Base-by-base conservation (phyloP, 2,113 vertebrate genomes). In the Pipa parva region DNA sequence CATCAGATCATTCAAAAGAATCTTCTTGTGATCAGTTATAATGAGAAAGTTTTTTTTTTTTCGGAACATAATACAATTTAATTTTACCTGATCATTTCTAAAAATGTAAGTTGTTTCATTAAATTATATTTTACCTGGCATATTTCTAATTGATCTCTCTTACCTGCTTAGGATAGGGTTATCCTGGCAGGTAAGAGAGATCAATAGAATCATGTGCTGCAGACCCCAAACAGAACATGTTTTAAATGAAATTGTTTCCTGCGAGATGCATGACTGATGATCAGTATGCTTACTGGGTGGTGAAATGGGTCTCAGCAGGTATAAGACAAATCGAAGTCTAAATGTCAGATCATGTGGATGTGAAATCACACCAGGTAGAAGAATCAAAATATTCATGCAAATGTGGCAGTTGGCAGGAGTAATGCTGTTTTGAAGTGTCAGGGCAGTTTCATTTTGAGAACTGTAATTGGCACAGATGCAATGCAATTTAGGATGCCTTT, bases 281-380 rank as follows among this genome's bases (percentile, higher is more conserved):
- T 70, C 66, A 50, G 54, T 70, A 54, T 70, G 66, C 66, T 70
- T 70, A 60, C 66, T 54, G 58, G 66, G 66, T 61, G 66, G 66
- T 70, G 57, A 58, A 70, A 70, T 70, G 20, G 66, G 58, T 61
- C 66, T 61, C 66, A 70, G 66, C 66, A 70, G 66, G 66, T 70
- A 61, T 18, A 31, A 70, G 66, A 70, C 66, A 70, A 70, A 70
- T 70, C 45, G 57, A 70, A 61, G 59, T 49, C 66, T 70, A 70
- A 70, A 70, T 70, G 66, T 70, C 66, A 70, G 57, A 61, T 61
- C 66, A 59, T 29, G 66, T 21, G 36, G 66, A 70, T 70, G 56
- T 54, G 58, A 70, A 70, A 54, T 70, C 55, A 70, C 66, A 70
- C 66, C 58, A 54, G 66, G 57, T 70, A 61, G 48, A 59, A 28